Evolutionary conservation across 1,140 invertebrate genomes (phyloP).

Genomic region (Hypothenemus hampei): DNA sequence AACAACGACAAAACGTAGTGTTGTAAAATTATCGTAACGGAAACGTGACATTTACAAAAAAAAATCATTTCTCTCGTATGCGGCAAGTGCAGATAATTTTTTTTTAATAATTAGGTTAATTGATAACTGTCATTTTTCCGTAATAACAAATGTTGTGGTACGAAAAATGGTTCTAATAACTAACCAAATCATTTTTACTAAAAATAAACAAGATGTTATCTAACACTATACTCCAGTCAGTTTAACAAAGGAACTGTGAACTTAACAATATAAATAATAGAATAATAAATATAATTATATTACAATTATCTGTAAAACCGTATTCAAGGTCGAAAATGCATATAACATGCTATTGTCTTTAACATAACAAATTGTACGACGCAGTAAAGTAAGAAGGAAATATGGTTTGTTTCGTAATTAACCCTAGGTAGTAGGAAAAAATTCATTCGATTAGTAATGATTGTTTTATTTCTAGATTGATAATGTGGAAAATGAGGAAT

Average conservation of each 20-base stretch:
- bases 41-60: no score
- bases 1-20: no score
- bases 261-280: slow-evolving; percentile 30
- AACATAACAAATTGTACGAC: slow-evolving; percentile 18
- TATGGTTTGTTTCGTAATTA: slow-evolving; percentile 13
- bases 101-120: no score
- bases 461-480: slow-evolving; percentile 18
- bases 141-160: not conserved
- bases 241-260: slow-evolving; percentile 32
- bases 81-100: no score
- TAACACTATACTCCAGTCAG: slow-evolving; percentile 25
- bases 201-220: slow-evolving; percentile 7
- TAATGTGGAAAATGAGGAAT: slow-evolving; percentile 10
- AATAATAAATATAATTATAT: slow-evolving; percentile 32
- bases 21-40: no score
- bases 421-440: not conserved
- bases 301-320: slow-evolving; percentile 35
- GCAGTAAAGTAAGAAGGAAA: slow-evolving; percentile 20
- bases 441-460: no score
- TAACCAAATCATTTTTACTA: no score
- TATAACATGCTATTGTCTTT: slow-evolving; percentile 23
- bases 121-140: no score
- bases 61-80: no score
- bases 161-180: not conserved
- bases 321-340: slow-evolving; percentile 34